Evolutionary conservation across 2,797 vertebrate genomes (phyloP), one percentile per base, ranked within the genome.

Genomic region (Pelochelys cantorii): DNA sequence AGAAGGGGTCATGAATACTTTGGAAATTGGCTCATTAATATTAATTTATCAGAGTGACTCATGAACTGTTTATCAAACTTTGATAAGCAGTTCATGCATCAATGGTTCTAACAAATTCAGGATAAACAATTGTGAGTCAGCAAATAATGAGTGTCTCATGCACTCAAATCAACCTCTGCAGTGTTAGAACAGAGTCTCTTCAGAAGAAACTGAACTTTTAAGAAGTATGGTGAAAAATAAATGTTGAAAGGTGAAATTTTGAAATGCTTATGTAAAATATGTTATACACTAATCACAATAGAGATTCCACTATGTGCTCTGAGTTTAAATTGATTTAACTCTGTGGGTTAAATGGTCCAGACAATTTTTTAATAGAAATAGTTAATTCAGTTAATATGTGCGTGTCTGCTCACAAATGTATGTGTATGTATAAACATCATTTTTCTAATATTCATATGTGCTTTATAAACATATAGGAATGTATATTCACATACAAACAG

Each of bases 81-180:
- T 96, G 95, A 97, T 97, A 97, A 97, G 91, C 86, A 96, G 93
- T 97, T 97, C 96, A 96, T 94, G 95, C 95, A 94, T 94, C 93
- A 85, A 56, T 96, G 95, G 95, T 93, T 96, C 86, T 93, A 95
- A 95, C 57, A 97, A 95, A 96, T 93, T 93, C 75, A 93, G 94
- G 93, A 92, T 96, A 95, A 85, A 93, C 93, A 59, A 86, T 93
- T 96, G 84, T 87, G 59, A 95, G 84, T 34, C 53, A 93, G 84
- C 20, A 96, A 94, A 93, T 97, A 97, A 95, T 95, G 75, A 86
- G 79, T 95, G 54, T 5, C 53, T 95, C 91, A 91, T 55, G 71
- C 90, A 93, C 1, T 0, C 54, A 91, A 85, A 93, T 83, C 57
- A 96, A 80, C 95, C 83, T 95, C 79, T 90, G 55, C 37, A 89